Conservation (phyloP, 2,888 invertebrate species). For the Apotomis capreana region DNA sequence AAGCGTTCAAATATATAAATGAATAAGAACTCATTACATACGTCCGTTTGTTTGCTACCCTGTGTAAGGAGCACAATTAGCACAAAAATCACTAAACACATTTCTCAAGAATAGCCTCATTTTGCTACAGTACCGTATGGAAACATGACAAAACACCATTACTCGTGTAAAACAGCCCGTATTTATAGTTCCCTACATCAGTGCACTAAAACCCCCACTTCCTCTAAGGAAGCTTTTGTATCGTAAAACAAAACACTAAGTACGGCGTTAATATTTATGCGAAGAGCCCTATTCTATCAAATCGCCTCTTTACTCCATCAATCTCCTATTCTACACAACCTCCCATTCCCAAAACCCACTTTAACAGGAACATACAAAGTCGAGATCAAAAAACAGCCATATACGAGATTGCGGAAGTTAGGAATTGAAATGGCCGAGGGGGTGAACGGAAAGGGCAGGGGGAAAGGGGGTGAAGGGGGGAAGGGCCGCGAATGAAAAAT, state of each 20-base stretch:
- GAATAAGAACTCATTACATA: too few relatives aligned
- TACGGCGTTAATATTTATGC: conserved; percentile 41
- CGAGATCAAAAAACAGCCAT: neutral
- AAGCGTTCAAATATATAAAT: too few relatives aligned
- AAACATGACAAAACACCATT: too few relatives aligned
- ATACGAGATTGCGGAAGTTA: conserved; percentile 6
- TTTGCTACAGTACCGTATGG: too few relatives aligned
- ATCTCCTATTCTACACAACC: conserved; percentile 14
- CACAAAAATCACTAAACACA: too few relatives aligned
- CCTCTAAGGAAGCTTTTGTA: conserved; percentile 23
- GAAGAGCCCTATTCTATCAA: conserved; percentile 38
- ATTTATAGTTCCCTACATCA: too few relatives aligned
- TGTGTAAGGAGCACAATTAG: too few relatives aligned
- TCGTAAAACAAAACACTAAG: conserved; percentile 41
- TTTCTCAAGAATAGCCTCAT: too few relatives aligned
- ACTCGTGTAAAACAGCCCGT: too few relatives aligned
- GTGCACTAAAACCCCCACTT: conserved; percentile 2
- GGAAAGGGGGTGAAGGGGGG: conserved; percentile 47
- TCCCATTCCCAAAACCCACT: neutral
- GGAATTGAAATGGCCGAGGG: conserved; percentile 49
- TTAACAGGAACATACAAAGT: conserved; percentile 42
- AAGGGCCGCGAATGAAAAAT: conserved; percentile 78
- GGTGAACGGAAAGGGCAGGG: conserved; percentile 48
- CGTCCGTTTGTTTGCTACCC: too few relatives aligned
- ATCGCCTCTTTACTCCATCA: conserved; percentile 25